Conservation (phyloP, 2,113 vertebrate genomes). For the Typhlomys cinereus region DNA sequence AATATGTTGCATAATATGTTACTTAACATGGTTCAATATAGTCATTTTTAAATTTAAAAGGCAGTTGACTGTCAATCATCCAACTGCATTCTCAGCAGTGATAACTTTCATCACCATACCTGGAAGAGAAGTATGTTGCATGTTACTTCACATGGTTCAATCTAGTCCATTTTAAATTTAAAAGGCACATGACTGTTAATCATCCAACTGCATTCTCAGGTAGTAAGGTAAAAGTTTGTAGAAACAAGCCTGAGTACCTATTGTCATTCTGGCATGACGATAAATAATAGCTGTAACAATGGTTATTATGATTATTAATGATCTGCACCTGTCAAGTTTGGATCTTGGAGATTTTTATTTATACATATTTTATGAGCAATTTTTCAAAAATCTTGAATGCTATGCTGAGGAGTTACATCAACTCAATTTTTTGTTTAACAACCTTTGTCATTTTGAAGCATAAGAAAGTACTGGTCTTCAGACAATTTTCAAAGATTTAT, state of each 20-base stretch:
- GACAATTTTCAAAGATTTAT: conserved; percentile 49
- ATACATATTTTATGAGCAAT: background rate
- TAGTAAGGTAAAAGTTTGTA: background rate
- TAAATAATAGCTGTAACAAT: too few species aligned
- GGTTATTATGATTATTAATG: background rate
- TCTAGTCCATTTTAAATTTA: too few species aligned
- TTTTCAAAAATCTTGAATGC: conserved; percentile 37
- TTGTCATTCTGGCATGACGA: background rate
- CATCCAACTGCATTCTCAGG: background rate
- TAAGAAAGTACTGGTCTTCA: background rate
- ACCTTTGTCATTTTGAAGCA: conserved; percentile 43
- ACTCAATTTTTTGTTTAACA: background rate
- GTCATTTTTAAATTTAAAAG: conserved; percentile 17
- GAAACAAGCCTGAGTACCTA: background rate
- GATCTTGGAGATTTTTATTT: background rate
- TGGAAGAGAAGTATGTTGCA: too few species aligned
- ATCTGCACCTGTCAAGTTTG: background rate
- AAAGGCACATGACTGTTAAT: background rate
- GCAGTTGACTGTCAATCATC: too few species aligned
- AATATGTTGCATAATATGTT: background rate
- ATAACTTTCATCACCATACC: too few species aligned
- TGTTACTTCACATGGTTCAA: background rate
- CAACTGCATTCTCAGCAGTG: too few species aligned
- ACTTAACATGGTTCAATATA: background rate
- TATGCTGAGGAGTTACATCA: conserved; percentile 21